A percentile compares a stretch with the other conserved stretches of the same genome.
phyloP scores from a whole-genome alignment of 2,113 vertebrate species.

The Bolborhynchus lineola region DNA sequence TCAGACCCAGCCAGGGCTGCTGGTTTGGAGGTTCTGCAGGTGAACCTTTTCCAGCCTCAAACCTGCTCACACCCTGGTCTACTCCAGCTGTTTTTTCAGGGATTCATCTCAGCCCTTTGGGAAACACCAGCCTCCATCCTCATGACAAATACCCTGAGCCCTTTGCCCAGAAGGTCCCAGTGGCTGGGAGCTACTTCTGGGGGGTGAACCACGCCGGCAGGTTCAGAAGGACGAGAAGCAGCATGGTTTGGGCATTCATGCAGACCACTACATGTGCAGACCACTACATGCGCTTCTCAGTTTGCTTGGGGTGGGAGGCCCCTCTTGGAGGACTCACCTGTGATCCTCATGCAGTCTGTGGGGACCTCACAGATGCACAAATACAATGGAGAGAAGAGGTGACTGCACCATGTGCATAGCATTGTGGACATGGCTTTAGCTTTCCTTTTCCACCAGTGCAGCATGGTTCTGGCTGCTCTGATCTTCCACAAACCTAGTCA shows the following conservation, averaged over 20 bases:
- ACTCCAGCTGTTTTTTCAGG: neutral
- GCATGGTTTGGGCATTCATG: neutral
- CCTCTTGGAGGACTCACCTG: no score
- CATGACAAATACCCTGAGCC: neutral
- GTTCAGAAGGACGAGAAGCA: accelerated
- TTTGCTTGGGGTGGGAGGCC: neutral
- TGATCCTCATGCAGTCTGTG: accelerated
- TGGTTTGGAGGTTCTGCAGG: neutral
- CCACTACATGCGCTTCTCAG: neutral
- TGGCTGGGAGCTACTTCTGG: neutral
- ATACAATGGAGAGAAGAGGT: neutral
- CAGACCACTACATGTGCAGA: neutral
- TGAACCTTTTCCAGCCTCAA: neutral
- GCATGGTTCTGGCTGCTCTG: neutral
- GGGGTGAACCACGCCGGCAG: neutral
- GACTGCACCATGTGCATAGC: accelerated
- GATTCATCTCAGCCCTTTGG: neutral
- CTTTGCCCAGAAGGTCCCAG: neutral
- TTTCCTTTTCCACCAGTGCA: neutral
- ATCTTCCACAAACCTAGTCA: accelerated
- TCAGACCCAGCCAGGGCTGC: neutral
- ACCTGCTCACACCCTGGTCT: neutral
- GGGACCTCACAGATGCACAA: neutral
- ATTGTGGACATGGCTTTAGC: neutral
- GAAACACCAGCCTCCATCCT: neutral